phyloP scores from a whole-genome alignment of 2,888 invertebrate genomes.

The Hecatera dysodea region DNA sequence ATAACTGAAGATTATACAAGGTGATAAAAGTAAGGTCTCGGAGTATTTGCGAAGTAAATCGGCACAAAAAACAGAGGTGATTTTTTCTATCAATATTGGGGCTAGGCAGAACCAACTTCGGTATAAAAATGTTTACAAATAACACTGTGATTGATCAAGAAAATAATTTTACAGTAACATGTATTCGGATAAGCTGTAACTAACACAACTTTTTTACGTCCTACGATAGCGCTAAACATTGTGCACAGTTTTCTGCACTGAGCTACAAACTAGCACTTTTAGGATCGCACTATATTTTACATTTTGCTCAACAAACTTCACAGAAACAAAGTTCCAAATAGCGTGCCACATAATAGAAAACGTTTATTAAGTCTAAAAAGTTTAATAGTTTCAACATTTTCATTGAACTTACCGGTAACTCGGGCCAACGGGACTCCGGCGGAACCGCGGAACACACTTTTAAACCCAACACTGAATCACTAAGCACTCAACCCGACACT shows the following conservation, averaged over 20 bases:
- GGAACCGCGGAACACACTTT: slow-evolving; percentile 74
- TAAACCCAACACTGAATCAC: slow-evolving; percentile 69
- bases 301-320: slow-evolving; percentile 13
- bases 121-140: neutral
- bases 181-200: neutral
- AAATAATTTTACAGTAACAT: neutral
- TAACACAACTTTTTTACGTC: neutral
- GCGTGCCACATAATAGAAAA: neutral
- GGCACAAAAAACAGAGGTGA: neutral
- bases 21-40: neutral
- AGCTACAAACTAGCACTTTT: neutral
- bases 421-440: slow-evolving; percentile 84
- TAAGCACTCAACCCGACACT: slow-evolving; percentile 69
- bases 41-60: neutral
- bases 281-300: neutral
- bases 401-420: slow-evolving; percentile 81
- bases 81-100: neutral
- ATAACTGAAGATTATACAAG: neutral
- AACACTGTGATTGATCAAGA: neutral
- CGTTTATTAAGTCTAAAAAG: slow-evolving; percentile 30
- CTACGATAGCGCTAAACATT: neutral
- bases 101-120: neutral
- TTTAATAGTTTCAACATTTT: slow-evolving; percentile 78
- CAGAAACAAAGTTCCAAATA: slow-evolving; percentile 23
- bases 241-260: neutral